Conservation (phyloP, 2,888 invertebrate species). For the Octodonta nipae region DNA sequence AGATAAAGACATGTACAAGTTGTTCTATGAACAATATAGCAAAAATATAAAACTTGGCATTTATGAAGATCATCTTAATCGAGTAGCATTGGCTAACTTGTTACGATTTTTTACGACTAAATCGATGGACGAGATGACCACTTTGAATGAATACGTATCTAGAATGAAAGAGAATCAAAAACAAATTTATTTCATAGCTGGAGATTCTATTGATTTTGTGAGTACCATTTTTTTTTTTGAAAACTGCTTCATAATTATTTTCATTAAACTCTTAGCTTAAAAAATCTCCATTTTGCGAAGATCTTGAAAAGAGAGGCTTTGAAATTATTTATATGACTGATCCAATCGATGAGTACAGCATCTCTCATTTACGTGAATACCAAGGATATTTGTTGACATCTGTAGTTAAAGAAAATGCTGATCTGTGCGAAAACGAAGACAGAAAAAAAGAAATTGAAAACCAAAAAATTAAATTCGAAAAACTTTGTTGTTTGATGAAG, state of each 20-base stretch:
- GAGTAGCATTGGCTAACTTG: slow-evolving; percentile 78
- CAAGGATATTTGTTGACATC: slow-evolving; percentile 92
- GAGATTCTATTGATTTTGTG: slow-evolving; percentile 86
- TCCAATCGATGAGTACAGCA: slow-evolving; percentile 98
- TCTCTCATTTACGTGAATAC: slow-evolving; percentile 95
- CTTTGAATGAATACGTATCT: slow-evolving; percentile 88
- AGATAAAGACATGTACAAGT: slow-evolving; percentile 95
- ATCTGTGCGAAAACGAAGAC: slow-evolving; percentile 91
- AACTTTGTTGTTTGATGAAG: slow-evolving; percentile 81
- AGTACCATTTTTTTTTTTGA: too few species aligned
- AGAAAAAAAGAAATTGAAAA: slow-evolving; percentile 96
- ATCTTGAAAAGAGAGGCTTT: slow-evolving; percentile 93
- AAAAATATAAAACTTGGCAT: slow-evolving; percentile 96
- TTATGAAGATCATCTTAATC: slow-evolving; percentile 90
- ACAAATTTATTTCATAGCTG: slow-evolving; percentile 97
- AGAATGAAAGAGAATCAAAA: slow-evolving; percentile 98
- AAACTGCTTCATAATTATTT: too few species aligned
- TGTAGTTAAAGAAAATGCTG: slow-evolving; percentile 95
- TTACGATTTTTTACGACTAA: slow-evolving; percentile 88
- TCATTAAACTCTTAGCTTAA: too few species aligned
- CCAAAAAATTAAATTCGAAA: slow-evolving; percentile 62
- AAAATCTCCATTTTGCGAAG: slow-evolving; percentile 94
- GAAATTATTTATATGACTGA: slow-evolving; percentile 99
- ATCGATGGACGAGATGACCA: slow-evolving; percentile 86
- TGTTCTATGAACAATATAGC: slow-evolving; percentile 95